Evolutionary conservation across 2,888 invertebrate genomes (phyloP).

Genomic region (Oxyteleia sp.): DNA sequence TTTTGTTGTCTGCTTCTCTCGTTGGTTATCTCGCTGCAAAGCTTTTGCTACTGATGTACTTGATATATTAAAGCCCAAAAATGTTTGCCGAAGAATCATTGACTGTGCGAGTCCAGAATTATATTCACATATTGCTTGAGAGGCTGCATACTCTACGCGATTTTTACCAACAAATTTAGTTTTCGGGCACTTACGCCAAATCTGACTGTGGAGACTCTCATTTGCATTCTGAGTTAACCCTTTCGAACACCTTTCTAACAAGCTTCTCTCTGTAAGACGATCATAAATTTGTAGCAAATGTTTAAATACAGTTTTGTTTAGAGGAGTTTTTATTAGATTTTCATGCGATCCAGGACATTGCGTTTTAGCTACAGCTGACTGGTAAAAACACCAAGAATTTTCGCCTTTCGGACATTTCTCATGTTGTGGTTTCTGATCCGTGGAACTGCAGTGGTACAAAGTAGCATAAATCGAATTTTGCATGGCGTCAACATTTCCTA

Average conservation of each 20-base stretch:
- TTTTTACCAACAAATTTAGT: neutral
- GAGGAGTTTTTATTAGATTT: neutral
- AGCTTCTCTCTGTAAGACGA: neutral
- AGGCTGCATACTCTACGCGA: too few species aligned
- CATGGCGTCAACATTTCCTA: neutral
- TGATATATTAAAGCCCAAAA: too few species aligned
- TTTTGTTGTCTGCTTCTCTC: too few species aligned
- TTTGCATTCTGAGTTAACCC: conserved; percentile 11
- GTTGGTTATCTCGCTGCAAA: too few species aligned
- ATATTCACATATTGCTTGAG: too few species aligned
- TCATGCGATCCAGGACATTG: neutral
- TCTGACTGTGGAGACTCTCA: neutral
- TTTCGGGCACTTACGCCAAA: conserved; percentile 3
- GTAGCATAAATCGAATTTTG: neutral
- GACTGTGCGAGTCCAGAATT: too few species aligned
- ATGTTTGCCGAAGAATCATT: too few species aligned
- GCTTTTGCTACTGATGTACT: too few species aligned
- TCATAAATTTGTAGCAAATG: conserved; percentile 1
- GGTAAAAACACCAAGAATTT: too few species aligned
- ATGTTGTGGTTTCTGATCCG: neutral
- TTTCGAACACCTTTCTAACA: neutral
- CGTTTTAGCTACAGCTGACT: too few species aligned
- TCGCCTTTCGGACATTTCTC: too few species aligned
- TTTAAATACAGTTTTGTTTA: neutral
- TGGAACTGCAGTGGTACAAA: neutral